Evolutionary conservation across 2,113 vertebrate genomes (phyloP), one percentile per base, ranked within the genome.

Genomic region (Bubo bubo): DNA sequence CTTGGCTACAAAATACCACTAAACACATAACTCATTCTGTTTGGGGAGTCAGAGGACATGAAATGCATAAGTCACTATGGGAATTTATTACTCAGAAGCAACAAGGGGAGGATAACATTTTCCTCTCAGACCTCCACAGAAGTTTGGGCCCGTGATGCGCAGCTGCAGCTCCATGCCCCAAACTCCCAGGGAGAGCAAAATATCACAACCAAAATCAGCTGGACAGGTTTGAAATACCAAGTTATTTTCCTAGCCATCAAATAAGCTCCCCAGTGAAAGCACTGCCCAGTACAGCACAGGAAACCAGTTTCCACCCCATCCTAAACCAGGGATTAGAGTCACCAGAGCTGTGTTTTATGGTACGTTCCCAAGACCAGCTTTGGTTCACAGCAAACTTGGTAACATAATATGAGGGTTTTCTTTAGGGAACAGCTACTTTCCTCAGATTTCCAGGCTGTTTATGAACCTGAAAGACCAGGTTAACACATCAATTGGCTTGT

Each of bases 51-150:
- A 66, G 53, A 75, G 64, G 86, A 96, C 91, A 66, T 49, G 82
- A 96, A 97, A 96, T 86, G 27, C 41, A 4, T 80, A 94, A 93
- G 70, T 88, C 87, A 37, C 82, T 53, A 9, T 26, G 89, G 95
- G 93, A 91, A 79, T 95, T 88, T 17, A 39, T 70, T 85, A 86
- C 52, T 58, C 71, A 88, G 91, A 79, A 60, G 67, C 73, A 95
- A 47, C 26, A 58, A 59, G 55, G 37, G 45, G 23, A 96, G 47
- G 34, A 64, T 52, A 95, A 75, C 3, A 4, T 92, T 90, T 91
- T 96, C 85, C 55, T 89, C 67, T 79, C 50, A 41, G 52, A 81
- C 14, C 50, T 67, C 49, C 58, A 7, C 47, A 79, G 59, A 79
- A 94, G 77, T 84, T 10, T 37, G 34, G n/a, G 60, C n/a, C 45